Evolutionary conservation across 2,888 invertebrate species (phyloP), one percentile per base, ranked within the genome.

Genomic region (Lithophane semibrunnea): DNA sequence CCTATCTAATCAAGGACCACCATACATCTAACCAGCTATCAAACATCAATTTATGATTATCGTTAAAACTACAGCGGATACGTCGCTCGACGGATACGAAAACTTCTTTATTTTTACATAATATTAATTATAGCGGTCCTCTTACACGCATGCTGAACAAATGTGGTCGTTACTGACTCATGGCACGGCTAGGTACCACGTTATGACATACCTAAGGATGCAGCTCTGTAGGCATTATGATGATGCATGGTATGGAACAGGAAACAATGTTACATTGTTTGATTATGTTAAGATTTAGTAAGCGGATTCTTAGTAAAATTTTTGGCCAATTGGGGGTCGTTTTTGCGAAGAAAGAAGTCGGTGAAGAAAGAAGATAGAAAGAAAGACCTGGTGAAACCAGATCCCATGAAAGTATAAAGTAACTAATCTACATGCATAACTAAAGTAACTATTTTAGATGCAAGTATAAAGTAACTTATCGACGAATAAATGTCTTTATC

Each of bases 61-160:
- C 60, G 67, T 71, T 78, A 69, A 80, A 84, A 73, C 75, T 80
- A 54, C 75, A 84, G 70, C 87, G 88, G 87, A 87, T 80, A 85
- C 79, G 79, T 86, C 87, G 74, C 68, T 88, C 81, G 78, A 65
- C 87, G 87, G 87, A 87, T 86, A 85, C 75, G 64, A 73, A 2
- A 7, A 3, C 75, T 81, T 63, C 73, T 88, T 88, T 86, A 75
- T 80, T 85, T 85, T 65, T 66, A 74, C 76, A 73, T 86, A 91
- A 86, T 79, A 86, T 88, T 86, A 88, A 88, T 86, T 86, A 86
- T 88, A 88, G 86, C 86, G 29, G 54, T 65, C 64, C 69, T 77
- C 66, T 61, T 67, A 69, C 73, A 65, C 77, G 84, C 80, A 84
- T 84, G 87, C 88, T 67, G 75, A 69, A 63, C 88, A 88, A 88